Conservation (phyloP, 2,113 vertebrate species). For the Hiodon tergisus region DNA sequence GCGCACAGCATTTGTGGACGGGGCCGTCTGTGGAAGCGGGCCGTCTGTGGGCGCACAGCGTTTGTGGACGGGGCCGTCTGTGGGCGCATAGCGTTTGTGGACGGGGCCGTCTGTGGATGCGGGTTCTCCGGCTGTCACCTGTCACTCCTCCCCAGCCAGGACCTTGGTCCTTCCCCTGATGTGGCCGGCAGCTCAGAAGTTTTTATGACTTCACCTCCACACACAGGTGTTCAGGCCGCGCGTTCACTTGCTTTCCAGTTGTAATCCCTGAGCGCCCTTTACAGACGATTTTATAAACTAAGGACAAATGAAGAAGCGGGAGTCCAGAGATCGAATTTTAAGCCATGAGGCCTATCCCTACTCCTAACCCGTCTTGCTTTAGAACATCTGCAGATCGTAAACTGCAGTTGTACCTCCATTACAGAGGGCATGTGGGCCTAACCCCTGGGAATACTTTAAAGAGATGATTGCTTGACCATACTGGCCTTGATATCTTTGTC, state of each 20-base stretch:
- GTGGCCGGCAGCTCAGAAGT: slow-evolving; percentile 41
- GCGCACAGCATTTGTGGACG: too few species aligned
- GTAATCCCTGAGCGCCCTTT: slow-evolving; percentile 47
- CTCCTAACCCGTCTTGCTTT: slow-evolving; percentile 31
- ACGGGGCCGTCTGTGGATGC: too few species aligned
- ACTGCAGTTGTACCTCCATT: slow-evolving; percentile 50
- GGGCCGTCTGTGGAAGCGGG: too few species aligned
- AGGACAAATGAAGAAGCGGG: slow-evolving; percentile 35
- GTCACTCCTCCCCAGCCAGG: too few species aligned
- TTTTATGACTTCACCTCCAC: slow-evolving; percentile 46
- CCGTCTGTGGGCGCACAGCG: too few species aligned
- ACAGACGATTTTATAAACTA: slow-evolving; percentile 48
- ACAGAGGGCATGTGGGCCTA: slow-evolving; percentile 50
- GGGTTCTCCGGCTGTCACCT: too few species aligned
- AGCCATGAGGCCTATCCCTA: neutral
- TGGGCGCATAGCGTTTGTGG: too few species aligned
- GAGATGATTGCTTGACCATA: slow-evolving; percentile 58
- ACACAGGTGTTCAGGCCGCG: too few species aligned
- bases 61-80: too few species aligned
- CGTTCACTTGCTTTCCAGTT: slow-evolving; percentile 35
- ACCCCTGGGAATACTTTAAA: slow-evolving; percentile 54
- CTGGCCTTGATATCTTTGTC: slow-evolving; percentile 44
- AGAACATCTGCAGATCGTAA: slow-evolving; percentile 59
- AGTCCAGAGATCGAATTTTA: slow-evolving; percentile 25
- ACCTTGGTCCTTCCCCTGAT: slow-evolving; percentile 27